Evolutionary conservation across 2,113 vertebrate species (phyloP), one percentile per base, ranked within the genome.

Genomic region (Pseudorasbora parva): DNA sequence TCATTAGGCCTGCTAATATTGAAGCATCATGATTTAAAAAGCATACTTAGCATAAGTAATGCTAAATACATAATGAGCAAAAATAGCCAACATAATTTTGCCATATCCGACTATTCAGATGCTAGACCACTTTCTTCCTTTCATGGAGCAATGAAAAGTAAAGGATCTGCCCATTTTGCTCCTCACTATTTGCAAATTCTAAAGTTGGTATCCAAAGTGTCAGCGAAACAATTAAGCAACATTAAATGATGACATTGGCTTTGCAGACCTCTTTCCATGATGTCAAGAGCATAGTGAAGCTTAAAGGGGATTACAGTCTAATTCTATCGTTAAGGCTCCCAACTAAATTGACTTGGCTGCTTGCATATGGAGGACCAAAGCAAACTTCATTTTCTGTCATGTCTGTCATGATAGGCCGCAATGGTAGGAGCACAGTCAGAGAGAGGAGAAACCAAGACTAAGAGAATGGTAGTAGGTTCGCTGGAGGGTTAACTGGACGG

Each of bases 401-500:
- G 87, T n/a, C n/a, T n/a, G n/a, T n/a, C n/a, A n/a, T 57, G 62
- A 59, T 77, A 23, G 68, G 66, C 72, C 84, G 82, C 73, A 78
- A 88, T 87, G 86, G 81, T 43, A 87, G 74, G 87, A 78, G 54
- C 14, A 60, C 19, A 69, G 30, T 23, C 47, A 60, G 17, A 69
- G 45, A 54, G 57, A 37, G 37, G 14, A 64, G 66, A 85, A 43
- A 68, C 86, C 90, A 90, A 89, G 10, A 1, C 81, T 86, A 89
- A 89, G 87, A 85, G 87, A 88, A 92, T 90, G 89, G 93, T 94
- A 93, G 95, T 94, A 95, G 93, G 93, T 92, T 91, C 88, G 81
- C 78, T 85, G 87, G 87, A 84, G 91, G 78, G 86, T 87, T 37
- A 37, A 37, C 37, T 37, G 87, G 91, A 89, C 92, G 89, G 93